Base-by-base conservation (phyloP, 2,113 vertebrate species). In the Orientallactaga bullata region DNA sequence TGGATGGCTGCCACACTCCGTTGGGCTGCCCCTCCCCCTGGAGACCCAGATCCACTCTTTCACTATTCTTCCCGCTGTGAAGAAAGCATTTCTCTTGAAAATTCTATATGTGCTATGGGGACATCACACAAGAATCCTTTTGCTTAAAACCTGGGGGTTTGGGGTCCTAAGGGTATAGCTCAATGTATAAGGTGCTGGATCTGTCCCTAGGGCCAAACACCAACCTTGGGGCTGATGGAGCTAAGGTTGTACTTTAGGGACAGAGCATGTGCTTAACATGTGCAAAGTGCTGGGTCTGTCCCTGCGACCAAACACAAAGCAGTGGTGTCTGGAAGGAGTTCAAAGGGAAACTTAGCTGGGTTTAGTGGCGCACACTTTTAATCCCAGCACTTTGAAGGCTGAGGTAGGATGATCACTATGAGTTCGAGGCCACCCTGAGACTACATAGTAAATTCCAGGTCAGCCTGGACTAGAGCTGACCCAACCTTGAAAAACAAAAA, bases 61-160 rank as follows among this genome's bases (percentile, higher is more conserved):
- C 80, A 87, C 83, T 91, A 92, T 89, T 85, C 65, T 61, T 76
- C 81, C 78, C 87, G 55, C 47, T 42, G 1, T 58, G 63, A 95
- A 89, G 47, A 88, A 92, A 90, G 71, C 39, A 47, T 92, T 78
- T 96, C 82, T 88, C 68, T 93, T 74, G 37, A 93, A 92, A 95
- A 94, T 58, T 7, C 35, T 21, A 17, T 47, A 26, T 8, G 28
- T 30, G 69, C 69, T n/a, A 13, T 0, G 84, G 32, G 37, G 39
- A 58, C 80, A n/a, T 37, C 21, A n/a, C 32, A 78, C 28, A 65
- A 47, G 68, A 79, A 78, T 42, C 28, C 63, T 35, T 39, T 71
- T 35, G 47, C 51, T 90, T 76, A 84, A 72, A 88, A 86, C 18
- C 85, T 76, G 55, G 55, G 15, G 55, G 55, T 7, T 55, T 55